Evolutionary conservation across 2,113 vertebrate species (phyloP).

Genomic region (Tauraco erythrolophus): DNA sequence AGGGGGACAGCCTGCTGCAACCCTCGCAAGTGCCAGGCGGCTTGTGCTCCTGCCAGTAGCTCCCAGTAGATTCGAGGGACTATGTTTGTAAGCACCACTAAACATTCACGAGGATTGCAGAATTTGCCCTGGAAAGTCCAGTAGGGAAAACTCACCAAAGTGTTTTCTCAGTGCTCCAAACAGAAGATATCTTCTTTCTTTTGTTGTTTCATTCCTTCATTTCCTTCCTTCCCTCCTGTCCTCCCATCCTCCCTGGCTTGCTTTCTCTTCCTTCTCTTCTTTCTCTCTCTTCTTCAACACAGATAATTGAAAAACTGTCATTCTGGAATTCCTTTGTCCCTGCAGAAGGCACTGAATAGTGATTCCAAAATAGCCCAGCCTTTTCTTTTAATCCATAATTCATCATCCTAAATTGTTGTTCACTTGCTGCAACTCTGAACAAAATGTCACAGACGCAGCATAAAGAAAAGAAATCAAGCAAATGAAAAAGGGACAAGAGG

Average conservation of each 20-base stretch:
- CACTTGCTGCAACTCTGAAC: constrained; percentile 8
- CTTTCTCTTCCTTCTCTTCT: background rate
- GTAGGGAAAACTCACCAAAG: background rate
- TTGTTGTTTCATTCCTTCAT: background rate
- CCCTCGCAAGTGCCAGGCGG: background rate
- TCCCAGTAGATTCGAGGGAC: background rate
- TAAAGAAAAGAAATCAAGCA: constrained; percentile 40
- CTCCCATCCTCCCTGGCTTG: background rate
- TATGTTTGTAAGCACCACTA: background rate
- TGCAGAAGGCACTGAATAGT: background rate
- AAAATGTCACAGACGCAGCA: constrained; percentile 5
- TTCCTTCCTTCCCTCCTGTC: background rate
- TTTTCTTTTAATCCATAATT: constrained; percentile 64
- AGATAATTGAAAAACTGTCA: constrained; percentile 38
- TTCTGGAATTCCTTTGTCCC: constrained; percentile 18
- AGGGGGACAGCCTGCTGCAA: background rate
- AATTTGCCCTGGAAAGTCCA: background rate
- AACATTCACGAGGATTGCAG: background rate
- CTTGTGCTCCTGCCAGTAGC: background rate
- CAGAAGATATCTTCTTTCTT: background rate
- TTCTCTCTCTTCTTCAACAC: background rate
- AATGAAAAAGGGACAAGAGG: constrained; percentile 11
- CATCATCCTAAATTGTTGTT: constrained; percentile 54
- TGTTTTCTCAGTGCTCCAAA: background rate
- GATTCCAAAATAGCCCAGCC: constrained; percentile 12